Base-by-base conservation (phyloP, 2,113 vertebrate species). In the Polypterus senegalus region DNA sequence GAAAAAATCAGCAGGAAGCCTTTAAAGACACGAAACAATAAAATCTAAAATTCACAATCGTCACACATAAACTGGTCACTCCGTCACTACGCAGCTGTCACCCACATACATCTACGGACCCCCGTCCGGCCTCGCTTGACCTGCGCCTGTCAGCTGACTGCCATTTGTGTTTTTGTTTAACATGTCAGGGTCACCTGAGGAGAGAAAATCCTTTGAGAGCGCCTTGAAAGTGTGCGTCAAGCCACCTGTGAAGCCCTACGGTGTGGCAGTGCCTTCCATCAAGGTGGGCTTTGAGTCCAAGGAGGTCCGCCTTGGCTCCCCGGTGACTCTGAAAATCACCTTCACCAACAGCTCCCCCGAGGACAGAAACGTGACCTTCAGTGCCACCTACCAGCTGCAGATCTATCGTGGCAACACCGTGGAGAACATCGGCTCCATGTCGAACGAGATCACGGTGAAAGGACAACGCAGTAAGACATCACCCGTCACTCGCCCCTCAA, bases 341-440 rank as follows among this genome's bases (percentile, higher is more conserved):
- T 58, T 79, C 55, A 67, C 64, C 61, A 73, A 65, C 58, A 61
- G 70, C 27, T 3, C 45, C 43, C 27, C 70, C 5, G 65, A 66
- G 3, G 47, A 1, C 10, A 73, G 74, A 74, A 75, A 69, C 0
- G 1, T 80, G 47, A 27, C 57, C 1, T 48, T 83, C 5, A 6
- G 0, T 0, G 65, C 76, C 46, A 77, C 73, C 58, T 75, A 76
- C 47, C 74, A 82, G 60, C 70, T 86, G 47, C 83, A 84, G 63
- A 62, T 66, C 46, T 85, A 83, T 2, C 83, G 68, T 3, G 80
- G 81, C 58, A 73, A 73, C 52, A 56, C 65, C 1, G 48, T 70
- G 62, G 77, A 65, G 47, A 70, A 4, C 11, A 69, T 86, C 61
- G 74, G 72, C 9, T 47, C 51, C 6, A 1, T 81, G 27, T 27